Evolutionary conservation across 2,113 vertebrate genomes (phyloP).

Genomic region (Dasypus novemcinctus): DNA sequence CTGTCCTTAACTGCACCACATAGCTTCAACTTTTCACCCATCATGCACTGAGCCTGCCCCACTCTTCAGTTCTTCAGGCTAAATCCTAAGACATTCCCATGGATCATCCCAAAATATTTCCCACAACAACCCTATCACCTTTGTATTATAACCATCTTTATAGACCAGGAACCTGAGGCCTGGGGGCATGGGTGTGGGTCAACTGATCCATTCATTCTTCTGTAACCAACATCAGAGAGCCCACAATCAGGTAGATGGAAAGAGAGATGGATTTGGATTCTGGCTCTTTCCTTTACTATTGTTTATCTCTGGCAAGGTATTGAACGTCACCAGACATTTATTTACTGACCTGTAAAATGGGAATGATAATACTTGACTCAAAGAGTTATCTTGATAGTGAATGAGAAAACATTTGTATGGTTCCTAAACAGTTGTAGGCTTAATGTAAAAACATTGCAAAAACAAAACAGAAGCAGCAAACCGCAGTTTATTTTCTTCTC

Average conservation of each 20-base stretch:
- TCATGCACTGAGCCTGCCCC: background rate
- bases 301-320: background rate
- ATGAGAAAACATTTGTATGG: background rate
- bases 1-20: accelerated
- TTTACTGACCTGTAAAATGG: background rate
- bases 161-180: background rate
- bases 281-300: background rate
- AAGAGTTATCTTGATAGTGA: background rate
- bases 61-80: background rate
- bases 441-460: background rate
- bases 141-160: background rate
- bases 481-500: background rate
- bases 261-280: background rate
- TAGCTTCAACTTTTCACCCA: background rate
- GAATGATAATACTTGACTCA: background rate
- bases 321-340: background rate
- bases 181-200: accelerated
- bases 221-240: background rate
- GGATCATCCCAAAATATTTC: background rate
- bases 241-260: background rate
- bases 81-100: background rate
- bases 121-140: background rate
- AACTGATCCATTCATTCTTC: background rate
- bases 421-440: background rate
- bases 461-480: background rate